phyloP scores from a whole-genome alignment of 1,140 invertebrate genomes.

The Brachionus rubens region DNA sequence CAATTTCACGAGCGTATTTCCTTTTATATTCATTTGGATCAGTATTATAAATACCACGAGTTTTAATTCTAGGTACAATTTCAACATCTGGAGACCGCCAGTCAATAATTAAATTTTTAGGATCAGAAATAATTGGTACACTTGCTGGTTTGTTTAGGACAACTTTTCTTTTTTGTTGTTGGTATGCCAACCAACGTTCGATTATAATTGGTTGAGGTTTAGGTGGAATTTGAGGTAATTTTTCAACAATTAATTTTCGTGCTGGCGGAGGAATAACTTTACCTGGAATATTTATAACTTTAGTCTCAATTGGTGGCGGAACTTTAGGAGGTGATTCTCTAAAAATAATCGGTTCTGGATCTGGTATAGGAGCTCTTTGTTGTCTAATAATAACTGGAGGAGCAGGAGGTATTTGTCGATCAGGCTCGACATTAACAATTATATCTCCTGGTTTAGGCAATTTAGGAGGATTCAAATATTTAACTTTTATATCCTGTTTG shows the following conservation, averaged over 20 bases:
- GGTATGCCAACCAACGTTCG: conserved; percentile 11
- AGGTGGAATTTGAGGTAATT: conserved; percentile 4
- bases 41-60: background rate
- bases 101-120: conserved; percentile 23
- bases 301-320: background rate
- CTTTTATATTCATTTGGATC: conserved; percentile 16
- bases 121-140: background rate
- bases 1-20: background rate
- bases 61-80: background rate
- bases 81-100: conserved; percentile 36
- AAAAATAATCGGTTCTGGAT: background rate
- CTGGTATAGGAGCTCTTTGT: background rate
- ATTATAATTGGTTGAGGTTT: conserved; percentile 13
- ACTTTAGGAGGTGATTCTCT: conserved; percentile 27
- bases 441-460: background rate
- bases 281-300: background rate
- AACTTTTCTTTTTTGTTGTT: background rate
- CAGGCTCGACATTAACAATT: background rate
- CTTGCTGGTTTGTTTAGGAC: conserved; percentile 12
- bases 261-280: conserved; percentile 4
- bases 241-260: conserved; percentile 26
- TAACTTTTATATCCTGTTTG: background rate
- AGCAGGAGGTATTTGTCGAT: background rate
- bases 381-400: conserved; percentile 29
- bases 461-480: conserved; percentile 19